Evolutionary conservation across 2,113 vertebrate species (phyloP).

Genomic region (Pseudopodoces humilis): DNA sequence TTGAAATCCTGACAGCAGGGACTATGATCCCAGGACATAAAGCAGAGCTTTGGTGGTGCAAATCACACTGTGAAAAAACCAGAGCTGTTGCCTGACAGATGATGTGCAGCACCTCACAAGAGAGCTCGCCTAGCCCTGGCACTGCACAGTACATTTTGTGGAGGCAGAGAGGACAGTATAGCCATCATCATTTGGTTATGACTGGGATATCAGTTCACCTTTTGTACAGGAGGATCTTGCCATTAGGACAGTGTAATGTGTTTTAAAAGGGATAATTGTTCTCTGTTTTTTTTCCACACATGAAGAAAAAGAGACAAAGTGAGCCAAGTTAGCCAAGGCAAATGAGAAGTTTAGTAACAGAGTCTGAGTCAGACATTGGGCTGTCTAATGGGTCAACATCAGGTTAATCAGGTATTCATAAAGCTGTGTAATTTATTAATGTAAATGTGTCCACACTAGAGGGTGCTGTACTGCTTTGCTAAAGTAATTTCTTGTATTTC

Average conservation of each 20-base stretch:
- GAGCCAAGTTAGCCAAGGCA: background rate
- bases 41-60: background rate
- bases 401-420: background rate
- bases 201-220: background rate
- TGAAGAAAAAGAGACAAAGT: background rate
- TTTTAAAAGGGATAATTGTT: background rate
- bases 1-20: background rate
- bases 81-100: background rate
- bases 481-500: background rate
- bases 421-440: background rate
- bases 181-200: background rate
- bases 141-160: background rate
- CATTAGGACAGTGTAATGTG: background rate
- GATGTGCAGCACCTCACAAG: background rate
- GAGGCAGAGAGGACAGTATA: background rate
- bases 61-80: background rate
- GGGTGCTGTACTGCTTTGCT: constrained; percentile 42
- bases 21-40: background rate
- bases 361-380: background rate
- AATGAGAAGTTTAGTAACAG: background rate
- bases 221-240: background rate
- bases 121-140: accelerated
- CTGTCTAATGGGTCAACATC: background rate
- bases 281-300: background rate
- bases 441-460: background rate